phyloP scores from a whole-genome alignment of 2,888 invertebrate genomes.

The Heliconius ismenius region DNA sequence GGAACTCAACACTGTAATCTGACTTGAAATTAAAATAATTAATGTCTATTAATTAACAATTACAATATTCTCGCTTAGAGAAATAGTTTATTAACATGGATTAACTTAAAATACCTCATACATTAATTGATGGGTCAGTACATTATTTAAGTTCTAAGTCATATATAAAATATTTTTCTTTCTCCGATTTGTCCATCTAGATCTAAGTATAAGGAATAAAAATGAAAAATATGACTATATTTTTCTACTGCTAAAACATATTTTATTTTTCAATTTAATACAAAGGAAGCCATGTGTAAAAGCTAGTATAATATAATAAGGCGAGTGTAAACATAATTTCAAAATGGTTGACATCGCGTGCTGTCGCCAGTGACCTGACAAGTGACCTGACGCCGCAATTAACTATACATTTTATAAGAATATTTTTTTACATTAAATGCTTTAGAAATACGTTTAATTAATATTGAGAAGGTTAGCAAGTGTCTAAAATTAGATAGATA shows the following conservation, averaged over 20 bases:
- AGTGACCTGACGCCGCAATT: constrained; percentile 23
- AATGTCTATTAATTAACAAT: background rate
- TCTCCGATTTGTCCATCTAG: background rate
- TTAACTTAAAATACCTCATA: too few relatives aligned
- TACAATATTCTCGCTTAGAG: background rate
- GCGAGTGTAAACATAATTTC: constrained; percentile 31
- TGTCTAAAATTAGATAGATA: background rate
- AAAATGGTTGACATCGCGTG: constrained; percentile 42
- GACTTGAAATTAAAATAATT: too few relatives aligned
- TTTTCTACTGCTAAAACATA: too few relatives aligned
- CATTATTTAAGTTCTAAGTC: too few relatives aligned
- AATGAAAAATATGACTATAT: too few relatives aligned
- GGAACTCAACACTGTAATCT: background rate
- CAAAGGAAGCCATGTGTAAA: background rate
- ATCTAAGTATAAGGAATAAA: background rate
- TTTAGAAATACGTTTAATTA: background rate
- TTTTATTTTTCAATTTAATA: too few relatives aligned
- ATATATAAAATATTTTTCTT: too few relatives aligned
- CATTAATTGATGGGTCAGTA: too few relatives aligned
- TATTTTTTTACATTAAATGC: background rate
- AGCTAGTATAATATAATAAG: constrained; percentile 3
- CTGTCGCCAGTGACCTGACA: constrained; percentile 31
- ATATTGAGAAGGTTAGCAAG: background rate
- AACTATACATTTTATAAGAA: constrained; percentile 11
- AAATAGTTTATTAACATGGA: too few relatives aligned